Conservation (phyloP, 35 echinoderm and acorn worm genomes). For the Heliocidaris erythrogramma region DNA sequence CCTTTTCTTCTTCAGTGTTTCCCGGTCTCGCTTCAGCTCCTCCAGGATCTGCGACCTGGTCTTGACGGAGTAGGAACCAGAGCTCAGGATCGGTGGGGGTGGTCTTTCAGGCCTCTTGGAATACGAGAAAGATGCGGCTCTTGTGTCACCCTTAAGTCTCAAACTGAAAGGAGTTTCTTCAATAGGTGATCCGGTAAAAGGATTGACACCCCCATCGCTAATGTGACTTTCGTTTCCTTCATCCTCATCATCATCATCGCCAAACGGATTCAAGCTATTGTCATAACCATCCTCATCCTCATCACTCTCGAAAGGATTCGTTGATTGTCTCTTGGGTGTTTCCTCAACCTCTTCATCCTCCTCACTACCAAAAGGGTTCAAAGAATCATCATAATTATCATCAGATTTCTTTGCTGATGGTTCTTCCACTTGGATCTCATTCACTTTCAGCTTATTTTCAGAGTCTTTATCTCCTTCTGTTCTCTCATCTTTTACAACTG, state of each 20-base stretch:
- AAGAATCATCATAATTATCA: slow-evolving; percentile 64
- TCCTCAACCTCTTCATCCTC: slow-evolving; percentile 54
- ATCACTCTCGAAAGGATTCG: slow-evolving; percentile 77
- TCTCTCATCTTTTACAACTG: not conserved
- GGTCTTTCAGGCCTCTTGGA: slow-evolving; percentile 55
- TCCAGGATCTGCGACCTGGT: slow-evolving; percentile 85
- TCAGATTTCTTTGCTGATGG: slow-evolving; percentile 49
- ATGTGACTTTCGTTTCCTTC: slow-evolving; percentile 46
- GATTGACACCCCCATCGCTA: slow-evolving; percentile 55
- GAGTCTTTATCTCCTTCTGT: slow-evolving; percentile 17
- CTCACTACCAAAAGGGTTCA: slow-evolving; percentile 79
- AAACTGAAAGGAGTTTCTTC: slow-evolving; percentile 44
- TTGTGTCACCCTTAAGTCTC: not conserved
- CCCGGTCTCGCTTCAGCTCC: slow-evolving; percentile 76
- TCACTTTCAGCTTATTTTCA: slow-evolving; percentile 3
- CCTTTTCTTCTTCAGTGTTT: slow-evolving; percentile 74
- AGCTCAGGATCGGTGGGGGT: slow-evolving; percentile 71
- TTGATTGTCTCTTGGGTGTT: slow-evolving; percentile 43
- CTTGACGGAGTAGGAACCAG: slow-evolving; percentile 71
- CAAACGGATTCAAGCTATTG: slow-evolving; percentile 88
- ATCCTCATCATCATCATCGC: slow-evolving; percentile 81
- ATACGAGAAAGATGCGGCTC: slow-evolving; percentile 10
- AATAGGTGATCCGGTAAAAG: slow-evolving; percentile 69
- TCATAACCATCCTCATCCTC: slow-evolving; percentile 78
- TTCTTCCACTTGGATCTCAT: slow-evolving; percentile 31